Conservation (phyloP, 2,888 invertebrate species). For the Diaphora mendica region DNA sequence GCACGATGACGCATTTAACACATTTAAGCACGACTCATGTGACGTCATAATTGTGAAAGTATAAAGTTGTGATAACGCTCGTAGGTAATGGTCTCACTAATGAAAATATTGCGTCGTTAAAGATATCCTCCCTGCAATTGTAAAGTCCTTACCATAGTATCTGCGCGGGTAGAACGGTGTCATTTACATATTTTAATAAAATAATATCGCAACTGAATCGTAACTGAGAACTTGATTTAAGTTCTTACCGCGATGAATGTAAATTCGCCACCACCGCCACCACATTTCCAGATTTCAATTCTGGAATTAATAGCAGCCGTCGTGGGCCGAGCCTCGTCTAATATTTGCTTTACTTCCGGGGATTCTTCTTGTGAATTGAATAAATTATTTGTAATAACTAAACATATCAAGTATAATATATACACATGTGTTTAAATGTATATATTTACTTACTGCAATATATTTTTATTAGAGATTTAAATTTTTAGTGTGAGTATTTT, state of each 20-base stretch:
- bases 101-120: conserved; percentile 83
- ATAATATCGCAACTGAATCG: conserved; percentile 87
- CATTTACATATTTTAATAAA: conserved; percentile 87
- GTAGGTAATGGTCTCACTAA: conserved; percentile 75
- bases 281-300: conserved; percentile 86
- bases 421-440: background rate
- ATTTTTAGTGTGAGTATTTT: conserved; percentile 50
- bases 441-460: background rate
- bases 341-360: conserved; percentile 85
- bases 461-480: conserved; percentile 1
- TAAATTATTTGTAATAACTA: conserved; percentile 78
- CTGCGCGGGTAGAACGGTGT: conserved; percentile 76
- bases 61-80: conserved; percentile 69
- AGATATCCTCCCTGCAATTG: conserved; percentile 79
- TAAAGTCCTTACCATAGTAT: conserved; percentile 80
- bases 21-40: conserved; percentile 43
- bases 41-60: conserved; percentile 59
- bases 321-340: conserved; percentile 82
- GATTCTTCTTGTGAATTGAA: conserved; percentile 82
- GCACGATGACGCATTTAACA: conserved; percentile 36
- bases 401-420: background rate
- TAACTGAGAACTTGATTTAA: conserved; percentile 87
- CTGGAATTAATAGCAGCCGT: conserved; percentile 85
- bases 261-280: conserved; percentile 81
- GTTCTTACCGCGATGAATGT: conserved; percentile 87